Conservation (phyloP, 1,140 invertebrate genomes). For the Gonatopus flavifemur region DNA sequence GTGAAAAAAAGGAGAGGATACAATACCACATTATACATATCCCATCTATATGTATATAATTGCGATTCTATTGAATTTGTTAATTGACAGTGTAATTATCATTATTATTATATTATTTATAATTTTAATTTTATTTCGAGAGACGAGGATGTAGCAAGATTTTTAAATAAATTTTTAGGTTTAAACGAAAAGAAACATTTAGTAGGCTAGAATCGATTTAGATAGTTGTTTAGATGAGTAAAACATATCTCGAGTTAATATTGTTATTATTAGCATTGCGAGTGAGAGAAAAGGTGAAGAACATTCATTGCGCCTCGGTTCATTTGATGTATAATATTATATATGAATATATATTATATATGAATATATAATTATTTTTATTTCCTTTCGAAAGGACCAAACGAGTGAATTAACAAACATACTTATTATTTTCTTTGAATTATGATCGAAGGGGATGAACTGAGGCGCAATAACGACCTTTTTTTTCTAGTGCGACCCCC, state of each 20-base stretch:
- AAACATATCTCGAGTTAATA: constrained; percentile 55
- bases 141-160: constrained; percentile 29
- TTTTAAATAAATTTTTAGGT: constrained; percentile 37
- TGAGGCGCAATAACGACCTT: constrained; percentile 42
- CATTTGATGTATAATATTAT: too few relatives aligned
- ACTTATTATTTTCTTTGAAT: too few relatives aligned
- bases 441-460: too few relatives aligned
- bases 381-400: too few relatives aligned
- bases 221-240: constrained; percentile 33
- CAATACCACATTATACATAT: constrained; percentile 56
- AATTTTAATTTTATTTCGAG: constrained; percentile 32
- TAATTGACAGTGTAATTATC: constrained; percentile 44
- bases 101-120: constrained; percentile 29
- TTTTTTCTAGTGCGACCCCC: too few relatives aligned
- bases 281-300: constrained; percentile 38
- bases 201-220: constrained; percentile 33
- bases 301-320: constrained; percentile 40
- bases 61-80: constrained; percentile 47
- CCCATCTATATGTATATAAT: constrained; percentile 57
- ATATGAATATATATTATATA: too few relatives aligned
- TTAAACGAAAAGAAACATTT: too few relatives aligned
- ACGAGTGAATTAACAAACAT: too few relatives aligned
- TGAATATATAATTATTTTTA: too few relatives aligned
- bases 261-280: constrained; percentile 43
- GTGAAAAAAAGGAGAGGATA: too few relatives aligned